Evolutionary conservation across 2,113 vertebrate genomes (phyloP), one percentile per base, ranked within the genome.

Genomic region (Calyptomena viridis): DNA sequence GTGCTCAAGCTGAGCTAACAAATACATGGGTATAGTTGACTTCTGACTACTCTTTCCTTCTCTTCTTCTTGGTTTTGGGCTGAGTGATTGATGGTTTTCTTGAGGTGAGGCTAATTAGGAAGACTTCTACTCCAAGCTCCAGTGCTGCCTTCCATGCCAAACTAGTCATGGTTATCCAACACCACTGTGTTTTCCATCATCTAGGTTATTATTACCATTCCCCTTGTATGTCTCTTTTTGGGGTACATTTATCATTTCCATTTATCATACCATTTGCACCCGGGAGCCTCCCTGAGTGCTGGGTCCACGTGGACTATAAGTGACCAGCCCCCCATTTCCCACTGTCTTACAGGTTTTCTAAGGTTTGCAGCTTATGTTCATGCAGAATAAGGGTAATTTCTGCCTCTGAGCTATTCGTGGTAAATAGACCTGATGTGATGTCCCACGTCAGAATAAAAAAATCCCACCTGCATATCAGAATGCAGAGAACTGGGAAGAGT

Each of bases 191-290:
- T 58, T 77, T 42, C 20, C 37, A 27, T 50, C 16, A 25, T 24
- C 15, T 52, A 0, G 30, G 10, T 56, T 80, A 4, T 28, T 50
- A 27, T 9, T 33, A 33, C 33, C 30, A 25, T 64, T 79, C 35
- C 35, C 46, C 28, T 62, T 11, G 8, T 23, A 5, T 46, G 75
- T 79, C 22, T 58, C 14, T 31, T 55, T 53, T 25, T 4, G 7
- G 16, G 33, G 21, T 42, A 4, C 3, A 0, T 4, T 3, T 35
- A 2, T 39, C 2, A 0, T 67, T n/a, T n/a, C n/a, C 3, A 0
- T 4, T 3, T 35, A 2, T 39, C 2, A 0, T 67, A n/a, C n/a
- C 13, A 1, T 60, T 35, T 35, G 21, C 31, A 6, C 17, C 1
- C 11, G 12, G 52, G 18, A 68, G 35, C 3, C 47, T 35, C 23